These are phyloP conservation scores for Acanthococcus lagerstroemiae DNA, from an alignment of 2,888 invertebrate genomes.

Conservation along the genomic window DNA sequence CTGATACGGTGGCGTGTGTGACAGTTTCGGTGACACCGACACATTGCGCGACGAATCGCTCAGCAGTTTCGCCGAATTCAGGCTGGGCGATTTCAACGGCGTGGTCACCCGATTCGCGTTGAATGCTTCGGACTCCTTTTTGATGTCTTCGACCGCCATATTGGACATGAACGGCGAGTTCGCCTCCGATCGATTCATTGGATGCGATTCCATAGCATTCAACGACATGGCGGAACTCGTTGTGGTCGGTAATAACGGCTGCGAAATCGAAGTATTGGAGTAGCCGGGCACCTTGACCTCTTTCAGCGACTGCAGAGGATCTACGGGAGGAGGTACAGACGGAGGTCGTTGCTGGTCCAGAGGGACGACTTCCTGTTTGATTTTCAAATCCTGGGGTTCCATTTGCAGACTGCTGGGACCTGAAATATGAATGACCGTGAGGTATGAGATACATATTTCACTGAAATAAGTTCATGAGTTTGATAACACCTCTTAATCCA, in stretches of 20 bases:
- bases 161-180: conserved; percentile 51
- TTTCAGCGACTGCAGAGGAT: conserved; percentile 66
- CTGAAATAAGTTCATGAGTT: no score
- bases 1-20: conserved; percentile 35
- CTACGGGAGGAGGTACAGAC: no score
- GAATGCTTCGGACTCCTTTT: conserved; percentile 50
- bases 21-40: conserved; percentile 37
- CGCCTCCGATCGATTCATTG: conserved; percentile 42
- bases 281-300: conserved; percentile 70
- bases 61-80: conserved; percentile 26
- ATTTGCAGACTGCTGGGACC: conserved; percentile 41
- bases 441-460: neutral
- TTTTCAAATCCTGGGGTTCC: conserved; percentile 62
- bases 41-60: conserved; percentile 34
- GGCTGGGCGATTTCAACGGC: conserved; percentile 40
- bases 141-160: conserved; percentile 59
- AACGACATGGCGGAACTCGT: conserved; percentile 35
- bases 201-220: conserved; percentile 32
- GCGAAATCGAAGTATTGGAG: conserved; percentile 43
- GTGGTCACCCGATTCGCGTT: conserved; percentile 38
- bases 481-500: no score
- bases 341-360: conserved; percentile 38
- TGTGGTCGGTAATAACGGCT: conserved; percentile 38
- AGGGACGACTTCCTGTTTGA: conserved; percentile 52
- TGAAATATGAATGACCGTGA: no score